These are phyloP conservation scores for Drosophila aff. DNA, from an alignment of 1,140 invertebrate genomes.

Conservation along the genomic window DNA sequence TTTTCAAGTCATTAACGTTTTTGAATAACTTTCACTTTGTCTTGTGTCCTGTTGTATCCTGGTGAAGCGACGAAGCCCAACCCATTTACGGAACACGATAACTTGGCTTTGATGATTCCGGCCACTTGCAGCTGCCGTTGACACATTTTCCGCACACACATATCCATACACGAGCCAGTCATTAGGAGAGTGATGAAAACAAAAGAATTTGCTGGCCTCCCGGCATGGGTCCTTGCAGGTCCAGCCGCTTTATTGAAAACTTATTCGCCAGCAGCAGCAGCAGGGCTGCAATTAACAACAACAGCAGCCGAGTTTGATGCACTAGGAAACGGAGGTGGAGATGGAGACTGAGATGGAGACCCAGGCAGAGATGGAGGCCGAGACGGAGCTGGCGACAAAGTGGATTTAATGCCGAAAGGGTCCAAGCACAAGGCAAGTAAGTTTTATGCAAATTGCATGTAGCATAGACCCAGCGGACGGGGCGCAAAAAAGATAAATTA, in stretches of 20 bases:
- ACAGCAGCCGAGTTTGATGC: slow-evolving; percentile 39
- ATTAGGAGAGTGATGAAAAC: slow-evolving; percentile 69
- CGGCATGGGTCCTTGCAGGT: slow-evolving; percentile 11
- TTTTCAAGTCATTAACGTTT: not conserved
- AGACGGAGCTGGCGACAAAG: slow-evolving; percentile 56
- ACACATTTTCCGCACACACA: slow-evolving; percentile 44
- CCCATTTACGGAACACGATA: slow-evolving; percentile 31
- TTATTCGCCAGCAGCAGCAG: slow-evolving; percentile 58
- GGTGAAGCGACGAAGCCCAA: not conserved
- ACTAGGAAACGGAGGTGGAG: slow-evolving; percentile 7
- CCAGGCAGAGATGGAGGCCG: not conserved
- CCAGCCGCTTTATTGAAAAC: slow-evolving; percentile 72
- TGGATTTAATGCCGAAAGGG: slow-evolving; percentile 73
- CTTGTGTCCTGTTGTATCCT: slow-evolving; percentile 1
- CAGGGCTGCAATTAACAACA: slow-evolving; percentile 67
- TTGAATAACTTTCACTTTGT: slow-evolving; percentile 8
- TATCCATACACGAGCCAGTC: slow-evolving; percentile 62
- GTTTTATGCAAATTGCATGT: slow-evolving; percentile 82
- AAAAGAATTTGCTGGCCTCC: slow-evolving; percentile 51
- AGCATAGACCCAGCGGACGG: slow-evolving; percentile 33
- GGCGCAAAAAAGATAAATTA: slow-evolving; percentile 75
- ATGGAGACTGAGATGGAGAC: not conserved
- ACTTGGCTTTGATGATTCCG: slow-evolving; percentile 40
- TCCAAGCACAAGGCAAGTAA: slow-evolving; percentile 59
- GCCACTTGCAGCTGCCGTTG: slow-evolving; percentile 45